Evolutionary conservation across 1,140 invertebrate genomes (phyloP).

Genomic region (Telenomus remus): DNA sequence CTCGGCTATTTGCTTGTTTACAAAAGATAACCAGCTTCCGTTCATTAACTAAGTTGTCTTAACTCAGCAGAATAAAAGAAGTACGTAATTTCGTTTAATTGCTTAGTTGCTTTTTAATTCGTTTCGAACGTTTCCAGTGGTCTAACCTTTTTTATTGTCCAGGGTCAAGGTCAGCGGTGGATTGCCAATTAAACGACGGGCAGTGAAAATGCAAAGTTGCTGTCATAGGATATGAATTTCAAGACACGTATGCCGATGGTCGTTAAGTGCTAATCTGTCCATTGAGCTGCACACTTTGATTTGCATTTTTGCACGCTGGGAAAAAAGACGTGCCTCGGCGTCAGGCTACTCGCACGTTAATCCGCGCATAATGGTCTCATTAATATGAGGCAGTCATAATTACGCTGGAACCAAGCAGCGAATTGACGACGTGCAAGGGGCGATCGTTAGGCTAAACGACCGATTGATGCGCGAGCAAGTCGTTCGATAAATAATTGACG

Average conservation of each 20-base stretch:
- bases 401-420: conserved; percentile 2
- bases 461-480: conserved; percentile 40
- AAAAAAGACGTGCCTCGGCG: background rate
- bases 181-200: too few relatives aligned
- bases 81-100: too few relatives aligned
- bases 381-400: conserved; percentile 36
- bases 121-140: too few relatives aligned
- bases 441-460: conserved; percentile 32
- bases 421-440: conserved; percentile 45
- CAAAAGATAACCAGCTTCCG: too few relatives aligned
- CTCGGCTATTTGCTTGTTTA: too few relatives aligned
- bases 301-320: background rate
- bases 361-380: conserved; percentile 24
- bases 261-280: background rate
- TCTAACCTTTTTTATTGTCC: too few relatives aligned
- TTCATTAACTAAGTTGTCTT: too few relatives aligned
- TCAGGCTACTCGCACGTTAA: conserved; percentile 9
- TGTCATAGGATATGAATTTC: background rate
- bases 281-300: too few relatives aligned
- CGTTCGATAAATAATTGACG: conserved; percentile 45
- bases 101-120: too few relatives aligned
- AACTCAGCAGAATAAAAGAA: too few relatives aligned
- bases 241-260: background rate
- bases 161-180: too few relatives aligned
- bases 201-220: too few relatives aligned